Conservation (phyloP, 2,888 invertebrate species). For the Rhagonycha fulva region DNA sequence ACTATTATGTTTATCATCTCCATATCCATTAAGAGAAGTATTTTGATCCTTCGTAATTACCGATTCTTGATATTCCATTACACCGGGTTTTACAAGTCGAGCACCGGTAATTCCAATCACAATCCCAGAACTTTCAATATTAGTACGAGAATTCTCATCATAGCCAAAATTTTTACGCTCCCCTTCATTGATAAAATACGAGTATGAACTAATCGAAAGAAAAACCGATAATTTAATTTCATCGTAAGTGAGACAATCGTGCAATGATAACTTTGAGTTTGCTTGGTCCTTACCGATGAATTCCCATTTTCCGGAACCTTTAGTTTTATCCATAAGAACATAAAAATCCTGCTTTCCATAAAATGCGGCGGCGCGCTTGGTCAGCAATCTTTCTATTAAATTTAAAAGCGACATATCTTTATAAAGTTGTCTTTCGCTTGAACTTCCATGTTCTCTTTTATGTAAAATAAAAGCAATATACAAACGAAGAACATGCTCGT, state of each 20-base stretch:
- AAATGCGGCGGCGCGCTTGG: slow-evolving; percentile 60
- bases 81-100: slow-evolving; percentile 54
- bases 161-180: slow-evolving; percentile 59
- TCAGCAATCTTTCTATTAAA: slow-evolving; percentile 59
- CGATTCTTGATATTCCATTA: slow-evolving; percentile 62
- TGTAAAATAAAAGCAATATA: slow-evolving; percentile 68
- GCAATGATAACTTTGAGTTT: slow-evolving; percentile 54
- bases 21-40: slow-evolving; percentile 57
- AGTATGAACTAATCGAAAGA: slow-evolving; percentile 60
- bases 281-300: slow-evolving; percentile 58
- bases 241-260: slow-evolving; percentile 61
- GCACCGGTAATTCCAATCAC: slow-evolving; percentile 58
- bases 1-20: slow-evolving; percentile 31
- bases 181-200: slow-evolving; percentile 63
- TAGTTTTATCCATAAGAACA: slow-evolving; percentile 47
- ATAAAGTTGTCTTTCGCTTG: slow-evolving; percentile 49
- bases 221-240: slow-evolving; percentile 64
- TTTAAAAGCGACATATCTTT: slow-evolving; percentile 53
- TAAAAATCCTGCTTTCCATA: slow-evolving; percentile 40
- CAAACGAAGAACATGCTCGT: slow-evolving; percentile 66
- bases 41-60: slow-evolving; percentile 58
- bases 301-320: slow-evolving; percentile 59
- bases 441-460: slow-evolving; percentile 54
- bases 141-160: slow-evolving; percentile 47
- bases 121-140: slow-evolving; percentile 57